Conservation (phyloP, 2,113 vertebrate species). For the Mastomys coucha region DNA sequence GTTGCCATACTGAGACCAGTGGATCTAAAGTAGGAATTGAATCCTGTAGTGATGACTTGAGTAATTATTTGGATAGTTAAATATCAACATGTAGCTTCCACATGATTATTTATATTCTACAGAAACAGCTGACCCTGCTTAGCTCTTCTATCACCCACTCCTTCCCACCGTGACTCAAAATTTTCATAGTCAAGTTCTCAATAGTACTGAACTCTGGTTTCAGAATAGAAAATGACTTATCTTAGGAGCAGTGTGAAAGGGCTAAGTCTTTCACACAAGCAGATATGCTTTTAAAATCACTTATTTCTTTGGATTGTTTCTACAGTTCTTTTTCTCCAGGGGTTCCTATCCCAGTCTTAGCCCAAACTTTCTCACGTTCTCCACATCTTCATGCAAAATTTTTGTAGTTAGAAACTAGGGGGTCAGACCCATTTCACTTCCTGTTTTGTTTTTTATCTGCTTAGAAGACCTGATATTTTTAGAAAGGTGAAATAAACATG, state of each 20-base stretch:
- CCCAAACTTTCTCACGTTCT: background rate
- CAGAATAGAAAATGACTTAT: background rate
- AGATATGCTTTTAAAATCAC: background rate
- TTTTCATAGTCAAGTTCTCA: background rate
- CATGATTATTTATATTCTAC: slow-evolving; percentile 23
- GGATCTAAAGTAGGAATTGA: slow-evolving; percentile 24
- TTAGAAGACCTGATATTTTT: slow-evolving; percentile 56
- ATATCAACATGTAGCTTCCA: background rate
- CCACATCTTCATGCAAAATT: background rate
- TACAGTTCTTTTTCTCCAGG: background rate
- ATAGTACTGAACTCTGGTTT: background rate
- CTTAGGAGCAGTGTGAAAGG: background rate
- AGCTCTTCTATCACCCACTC: background rate
- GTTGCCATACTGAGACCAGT: slow-evolving; percentile 1
- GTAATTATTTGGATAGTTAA: slow-evolving; percentile 36
- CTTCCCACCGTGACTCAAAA: background rate
- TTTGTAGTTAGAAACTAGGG: background rate
- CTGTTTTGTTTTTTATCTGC: slow-evolving; percentile 36
- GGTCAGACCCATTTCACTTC: background rate
- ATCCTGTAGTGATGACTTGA: slow-evolving; percentile 39
- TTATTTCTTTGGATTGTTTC: slow-evolving; percentile 7
- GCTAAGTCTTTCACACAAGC: background rate
- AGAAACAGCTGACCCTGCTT: background rate
- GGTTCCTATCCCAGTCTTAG: background rate
- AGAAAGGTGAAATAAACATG: slow-evolving; percentile 56